Evolutionary conservation across 2,113 vertebrate species (phyloP).

Genomic region (Urocitellus parryii): DNA sequence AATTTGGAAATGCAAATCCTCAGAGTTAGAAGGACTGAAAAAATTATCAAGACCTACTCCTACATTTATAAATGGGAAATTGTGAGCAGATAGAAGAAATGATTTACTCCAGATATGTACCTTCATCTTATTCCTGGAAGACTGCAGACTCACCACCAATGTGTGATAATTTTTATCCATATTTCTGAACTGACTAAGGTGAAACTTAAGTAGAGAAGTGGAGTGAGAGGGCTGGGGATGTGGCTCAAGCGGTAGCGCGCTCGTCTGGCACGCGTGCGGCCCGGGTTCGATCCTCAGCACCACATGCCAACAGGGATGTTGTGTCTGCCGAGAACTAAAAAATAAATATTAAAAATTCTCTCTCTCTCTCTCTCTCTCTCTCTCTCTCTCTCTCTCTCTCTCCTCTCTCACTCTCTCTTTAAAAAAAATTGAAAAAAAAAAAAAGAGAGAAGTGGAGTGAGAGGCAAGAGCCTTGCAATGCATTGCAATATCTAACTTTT

Average conservation of each 20-base stretch:
- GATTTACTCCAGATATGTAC: background rate
- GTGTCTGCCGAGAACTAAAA: too few relatives aligned
- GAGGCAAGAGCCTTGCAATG: background rate
- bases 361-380: too few relatives aligned
- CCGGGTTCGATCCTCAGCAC: too few relatives aligned
- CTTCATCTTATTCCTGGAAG: background rate
- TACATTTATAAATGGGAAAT: constrained; percentile 46
- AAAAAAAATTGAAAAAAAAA: too few relatives aligned
- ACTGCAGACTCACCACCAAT: background rate
- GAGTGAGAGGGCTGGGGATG: too few relatives aligned
- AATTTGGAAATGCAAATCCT: constrained; percentile 57
- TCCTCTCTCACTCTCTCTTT: too few relatives aligned
- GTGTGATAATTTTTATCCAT: constrained; percentile 11
- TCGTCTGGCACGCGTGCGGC: too few relatives aligned
- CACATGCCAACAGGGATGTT: too few relatives aligned
- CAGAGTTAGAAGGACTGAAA: background rate
- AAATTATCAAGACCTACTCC: background rate
- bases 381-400: too few relatives aligned
- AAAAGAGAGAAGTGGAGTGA: background rate
- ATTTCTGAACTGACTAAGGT: constrained; percentile 1
- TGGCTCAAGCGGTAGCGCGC: too few relatives aligned
- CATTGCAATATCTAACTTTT: constrained; percentile 20
- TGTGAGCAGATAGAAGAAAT: constrained; percentile 10
- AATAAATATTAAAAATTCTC: too few relatives aligned
- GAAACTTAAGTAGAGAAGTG: background rate